Base-by-base conservation (phyloP, 2,113 vertebrate species). In the Semicossyphus pulcher region DNA sequence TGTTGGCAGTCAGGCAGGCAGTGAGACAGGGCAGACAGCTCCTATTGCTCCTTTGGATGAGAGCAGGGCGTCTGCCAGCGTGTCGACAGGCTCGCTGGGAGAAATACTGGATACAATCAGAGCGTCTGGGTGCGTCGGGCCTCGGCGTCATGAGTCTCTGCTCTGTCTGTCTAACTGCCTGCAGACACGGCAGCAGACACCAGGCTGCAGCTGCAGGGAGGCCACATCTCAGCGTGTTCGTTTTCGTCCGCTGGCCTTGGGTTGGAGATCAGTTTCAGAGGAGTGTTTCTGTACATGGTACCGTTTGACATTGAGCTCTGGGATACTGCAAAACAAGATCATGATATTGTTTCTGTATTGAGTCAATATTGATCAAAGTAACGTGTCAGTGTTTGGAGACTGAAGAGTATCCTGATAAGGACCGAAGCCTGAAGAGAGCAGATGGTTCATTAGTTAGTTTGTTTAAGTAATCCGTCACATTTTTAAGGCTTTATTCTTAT, bases 31-130 rank as follows among this genome's bases (percentile, higher is more conserved):
- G 21, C 63, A 78, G 76, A 86, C 84, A 67, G 81, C 86, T 83
- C 44, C 79, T 75, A 56, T 76, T 85, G 79, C 70, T 83, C 84
- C 81, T 81, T 78, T 76, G 45, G 26, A 48, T 0, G 72, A 68
- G 59, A 49, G 76, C 53, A 44, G 71, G 62, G 63, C 39, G 32
- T 80, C 72, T 83, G 79, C 81, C 70, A 65, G 26, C 7, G 10
- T 14, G 77, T 79, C 58, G 41, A 71, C 86, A 83, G 25, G 21
- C 79, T 78, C 26, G 16, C 76, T 32, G 60, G 45, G 54, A 85
- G 31, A 83, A 75, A 79, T 21, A 15, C 71, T 53, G 76, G 65
- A 36, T 72, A 42, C 53, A 39, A 83, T 83, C 76, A 41, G 47
- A 31, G 63, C 21, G 64, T 76, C 72, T 68, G 80, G 52, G 44